Evolutionary conservation across 2,797 vertebrate species (phyloP).

Genomic region (Valencia hispanica): DNA sequence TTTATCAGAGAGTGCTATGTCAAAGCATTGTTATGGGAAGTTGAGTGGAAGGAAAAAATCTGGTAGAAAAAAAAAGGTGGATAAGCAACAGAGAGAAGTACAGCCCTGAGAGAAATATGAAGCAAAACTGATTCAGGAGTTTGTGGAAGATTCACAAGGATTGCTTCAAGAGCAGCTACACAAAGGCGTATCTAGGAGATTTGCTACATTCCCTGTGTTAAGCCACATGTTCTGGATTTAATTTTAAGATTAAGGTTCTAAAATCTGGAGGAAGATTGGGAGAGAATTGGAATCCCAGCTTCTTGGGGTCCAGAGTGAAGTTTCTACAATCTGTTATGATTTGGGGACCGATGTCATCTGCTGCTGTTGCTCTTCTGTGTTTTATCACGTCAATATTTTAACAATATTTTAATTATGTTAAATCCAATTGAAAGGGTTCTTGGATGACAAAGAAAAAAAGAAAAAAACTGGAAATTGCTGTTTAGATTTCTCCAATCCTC

Average conservation of each 20-base stretch:
- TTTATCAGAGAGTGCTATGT: not conserved
- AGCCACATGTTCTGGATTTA: not conserved
- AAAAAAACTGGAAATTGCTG: conserved; percentile 25
- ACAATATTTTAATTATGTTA: no score
- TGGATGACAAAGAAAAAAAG: not conserved
- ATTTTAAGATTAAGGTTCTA: not conserved
- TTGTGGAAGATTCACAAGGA: not conserved
- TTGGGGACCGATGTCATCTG: not conserved
- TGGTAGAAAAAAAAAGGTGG: not conserved
- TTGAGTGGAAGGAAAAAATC: not conserved
- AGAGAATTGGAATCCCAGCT: not conserved
- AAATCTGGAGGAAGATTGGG: not conserved
- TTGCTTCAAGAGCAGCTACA: not conserved
- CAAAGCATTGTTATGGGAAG: not conserved
- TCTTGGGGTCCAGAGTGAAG: no score
- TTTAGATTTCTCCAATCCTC: conserved; percentile 38
- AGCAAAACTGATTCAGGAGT: not conserved
- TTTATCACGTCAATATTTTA: no score
- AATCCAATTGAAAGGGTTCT: not conserved
- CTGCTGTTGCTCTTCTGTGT: not conserved
- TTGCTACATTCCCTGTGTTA: not conserved
- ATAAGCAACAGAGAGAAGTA: not conserved
- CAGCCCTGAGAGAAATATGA: not conserved
- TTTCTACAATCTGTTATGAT: not conserved
- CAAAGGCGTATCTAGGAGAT: not conserved